Evolutionary conservation across 2,888 invertebrate genomes (phyloP), one percentile per base, ranked within the genome.

Genomic region (Campopleginae sp.): DNA sequence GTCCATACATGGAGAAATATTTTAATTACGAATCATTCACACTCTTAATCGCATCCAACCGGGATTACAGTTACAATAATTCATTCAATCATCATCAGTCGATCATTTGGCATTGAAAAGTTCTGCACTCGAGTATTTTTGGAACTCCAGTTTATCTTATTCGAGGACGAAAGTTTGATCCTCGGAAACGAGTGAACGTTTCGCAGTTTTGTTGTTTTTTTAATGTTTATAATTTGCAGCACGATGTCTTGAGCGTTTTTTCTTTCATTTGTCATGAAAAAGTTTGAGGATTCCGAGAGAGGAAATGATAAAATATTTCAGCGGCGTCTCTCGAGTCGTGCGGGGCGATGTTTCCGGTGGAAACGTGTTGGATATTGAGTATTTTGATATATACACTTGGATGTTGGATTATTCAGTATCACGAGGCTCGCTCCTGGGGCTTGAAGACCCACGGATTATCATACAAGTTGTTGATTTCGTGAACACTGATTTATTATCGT

Each of bases 201-300:
- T 38, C 38, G 38, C 19, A 44, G 66, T 66, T 42, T 38, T 38
- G 33, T 33, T 38, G 4, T 3, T 38, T 8, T 12, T 66, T 44
- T 10, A 33, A 33, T 61, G n/a, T 12, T 38, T 14, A 42, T 5
- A n/a, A n/a, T 27, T 7, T 65, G 58, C 54, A 65, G 46, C 33
- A 70, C 71, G 31, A 68, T 38, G 23, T 42, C 42, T 75, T 63
- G 48, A 75, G 72, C 63, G 31, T 48, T 42, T 70, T 10, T n/a
- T 63, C 51, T 19, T 46, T 71, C 38, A n/a, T n/a, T n/a, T n/a
- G n/a, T n/a, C n/a, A 75, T 80, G 80, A 44, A 80, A 82, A 82
- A 86, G 14, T 77, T 77, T 75, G 51, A 79, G 44, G 27, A 27
- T 51, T 44, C 65, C 54, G 54, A 46, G 63, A 44, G 12, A 65